Base-by-base conservation (phyloP, 2,888 invertebrate species). In the Bhutanitis thaidina region DNA sequence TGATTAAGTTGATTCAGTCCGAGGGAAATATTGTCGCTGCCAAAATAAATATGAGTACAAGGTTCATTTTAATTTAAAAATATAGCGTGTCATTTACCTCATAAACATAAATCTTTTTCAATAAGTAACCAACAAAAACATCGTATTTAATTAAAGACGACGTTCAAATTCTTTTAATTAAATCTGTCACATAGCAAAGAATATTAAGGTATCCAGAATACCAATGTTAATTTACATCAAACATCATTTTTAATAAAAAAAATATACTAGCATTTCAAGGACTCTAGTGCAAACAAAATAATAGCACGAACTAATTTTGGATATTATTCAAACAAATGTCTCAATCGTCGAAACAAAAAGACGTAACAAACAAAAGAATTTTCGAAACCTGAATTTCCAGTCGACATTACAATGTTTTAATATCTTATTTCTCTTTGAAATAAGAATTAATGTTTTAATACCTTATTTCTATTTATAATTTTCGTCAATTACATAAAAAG, bases 1-100 rank as follows among this genome's bases (percentile, higher is more conserved):
- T 44, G 50, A 54, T 56, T 64, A 35, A 45, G 62, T 64, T 62
- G 60, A 65, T 57, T 61, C 54, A 64, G 48, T 51, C 53, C 54
- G 43, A 44, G 53, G 54, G 40, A 46, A 44, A 46, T 51, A 45
- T 32, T 57, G 49, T 56, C 37, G 53, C 53, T 61, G 63, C 64
- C 62, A 66, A 68, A 64, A 60, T 60, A 61, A 61, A 62, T 52
- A 55, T 36, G 32, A 46, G 38, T 44, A 27, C 39, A 32, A 35
- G n/a, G 16, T 37, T 46, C 10, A 30, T 43, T 44, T 41, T 35
- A 46, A 36, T 29, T 37, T 16, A 37, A 44, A 46, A 52, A 46
- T 16, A 36, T 13, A 35, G n/a, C 14, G 14, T 40, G 37, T 43
- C 25, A 27, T 29, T 37, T 40, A 43, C 39, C 30, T 54, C 58